Percentiles rank a stretch among this genome's conserved stretches.
phyloP scores from a whole-genome alignment of 2,888 invertebrate species.

The Eutolmus rufibarbis region DNA sequence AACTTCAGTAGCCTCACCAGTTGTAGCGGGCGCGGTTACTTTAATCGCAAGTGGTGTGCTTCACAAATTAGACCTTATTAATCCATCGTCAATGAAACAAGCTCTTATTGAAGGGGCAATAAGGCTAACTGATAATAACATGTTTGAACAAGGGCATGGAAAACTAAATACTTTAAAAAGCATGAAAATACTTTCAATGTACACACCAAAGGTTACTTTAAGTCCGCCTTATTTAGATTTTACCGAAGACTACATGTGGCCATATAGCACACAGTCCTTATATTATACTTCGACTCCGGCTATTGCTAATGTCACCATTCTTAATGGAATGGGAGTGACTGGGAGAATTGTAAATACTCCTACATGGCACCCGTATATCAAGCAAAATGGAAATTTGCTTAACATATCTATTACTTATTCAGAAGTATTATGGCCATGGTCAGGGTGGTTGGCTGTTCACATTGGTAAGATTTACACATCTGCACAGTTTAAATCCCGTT shows the following conservation, averaged over 20 bases:
- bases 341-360: slow-evolving; percentile 71
- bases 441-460: slow-evolving; percentile 89
- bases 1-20: slow-evolving; percentile 96
- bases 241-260: slow-evolving; percentile 98
- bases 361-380: slow-evolving; percentile 86
- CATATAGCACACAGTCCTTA: slow-evolving; percentile 94
- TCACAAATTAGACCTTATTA: slow-evolving; percentile 70
- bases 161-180: slow-evolving; percentile 90
- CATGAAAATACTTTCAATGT: slow-evolving; percentile 66
- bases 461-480: slow-evolving; percentile 61
- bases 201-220: slow-evolving; percentile 70
- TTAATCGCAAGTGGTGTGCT: slow-evolving; percentile 83
- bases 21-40: slow-evolving; percentile 94
- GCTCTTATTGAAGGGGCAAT: slow-evolving; percentile 90
- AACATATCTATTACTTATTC: slow-evolving; percentile 82
- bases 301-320: slow-evolving; percentile 91
- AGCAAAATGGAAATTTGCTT: slow-evolving; percentile 79
- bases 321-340: slow-evolving; percentile 92
- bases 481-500: neutral
- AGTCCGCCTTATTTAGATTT: slow-evolving; percentile 89
- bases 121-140: slow-evolving; percentile 83
- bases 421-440: slow-evolving; percentile 93
- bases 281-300: slow-evolving; percentile 87
- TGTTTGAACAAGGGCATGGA: slow-evolving; percentile 98
- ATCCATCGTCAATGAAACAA: slow-evolving; percentile 95